Evolutionary conservation across 2,797 vertebrate genomes (phyloP).

Genomic region (Ammospiza maritima): DNA sequence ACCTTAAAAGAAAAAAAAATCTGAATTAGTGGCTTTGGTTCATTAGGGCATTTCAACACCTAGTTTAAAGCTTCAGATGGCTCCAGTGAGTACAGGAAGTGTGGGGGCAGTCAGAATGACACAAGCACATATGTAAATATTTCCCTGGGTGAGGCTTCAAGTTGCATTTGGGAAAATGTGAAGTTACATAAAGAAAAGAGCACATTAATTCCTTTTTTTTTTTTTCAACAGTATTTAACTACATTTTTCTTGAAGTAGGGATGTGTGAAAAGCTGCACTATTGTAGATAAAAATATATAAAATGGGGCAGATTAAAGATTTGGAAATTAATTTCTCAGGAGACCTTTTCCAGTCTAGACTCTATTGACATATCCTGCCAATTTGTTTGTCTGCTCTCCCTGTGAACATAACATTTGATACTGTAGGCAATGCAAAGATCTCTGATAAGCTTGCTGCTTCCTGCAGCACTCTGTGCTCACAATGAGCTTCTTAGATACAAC

Average conservation of each 20-base stretch:
- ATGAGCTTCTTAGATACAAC: not conserved
- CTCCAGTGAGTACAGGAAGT: not conserved
- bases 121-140: not conserved
- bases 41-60: not conserved
- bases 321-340: slow-evolving; percentile 3
- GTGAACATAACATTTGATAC: slow-evolving; percentile 34
- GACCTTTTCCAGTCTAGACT: slow-evolving; percentile 30
- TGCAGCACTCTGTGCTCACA: not conserved
- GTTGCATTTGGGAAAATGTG: not conserved
- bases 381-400: slow-evolving; percentile 41
- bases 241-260: not conserved
- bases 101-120: not conserved
- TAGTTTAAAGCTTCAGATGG: not conserved
- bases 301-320: not conserved
- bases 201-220: not conserved
- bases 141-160: not conserved
- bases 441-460: slow-evolving; percentile 49
- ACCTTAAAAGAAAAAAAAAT: not conserved
- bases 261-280: not conserved
- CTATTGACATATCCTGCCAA: not conserved
- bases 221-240: not conserved
- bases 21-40: not conserved
- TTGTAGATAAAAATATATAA: not conserved
- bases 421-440: not conserved
- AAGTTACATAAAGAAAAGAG: not conserved